Evolutionary conservation across 2,113 vertebrate species (phyloP), one percentile per base, ranked within the genome.

Genomic region (Fulmarus glacialis): DNA sequence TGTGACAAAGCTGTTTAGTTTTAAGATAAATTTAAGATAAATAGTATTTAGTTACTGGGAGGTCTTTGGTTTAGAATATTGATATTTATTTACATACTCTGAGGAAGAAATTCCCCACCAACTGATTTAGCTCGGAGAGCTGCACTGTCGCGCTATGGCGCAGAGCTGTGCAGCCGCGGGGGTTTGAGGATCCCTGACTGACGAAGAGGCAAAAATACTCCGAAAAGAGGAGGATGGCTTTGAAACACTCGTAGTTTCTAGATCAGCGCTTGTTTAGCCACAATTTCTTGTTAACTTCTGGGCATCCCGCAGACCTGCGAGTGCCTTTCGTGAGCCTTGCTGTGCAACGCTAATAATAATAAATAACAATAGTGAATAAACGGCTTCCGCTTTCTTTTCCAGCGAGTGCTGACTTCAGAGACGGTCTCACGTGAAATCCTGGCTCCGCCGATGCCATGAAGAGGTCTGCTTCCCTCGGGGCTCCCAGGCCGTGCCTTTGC

Each of bases 1-100:
- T 56, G 64, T 97, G 90, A 96, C 94, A 92, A 43, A 82, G 82
- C 91, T 97, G 93, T 96, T 97, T 95, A 85, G 82, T 62, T 93
- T 94, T 50, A 32, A 91, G 83, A 94, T 45, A 62, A 87, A 94
- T 91, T 50, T 64, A 88, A 75, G 84, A 95, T 95, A 95, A 97
- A 94, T 95, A 83, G n/a, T 82, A 88, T 67, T 84, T 91, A 20
- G 45, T 85, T 95, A 42, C 93, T 97, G 96, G 95, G 96, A 97
- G 94, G 87, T 97, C 97, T 90, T 91, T 64, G 66, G 66, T 90
- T 85, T 95, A 63, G 75, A 94, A 78, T 93, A 71, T 87, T 97
- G 75, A 68, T 95, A 53, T 87, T 96, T 97, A 96, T 97, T 96
- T 97, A 95, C 89, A 89, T 86, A 82, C 38, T 86, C 16, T 0